Base-by-base conservation (phyloP, 2,113 vertebrate genomes). In the Ceyx cyanopectus region DNA sequence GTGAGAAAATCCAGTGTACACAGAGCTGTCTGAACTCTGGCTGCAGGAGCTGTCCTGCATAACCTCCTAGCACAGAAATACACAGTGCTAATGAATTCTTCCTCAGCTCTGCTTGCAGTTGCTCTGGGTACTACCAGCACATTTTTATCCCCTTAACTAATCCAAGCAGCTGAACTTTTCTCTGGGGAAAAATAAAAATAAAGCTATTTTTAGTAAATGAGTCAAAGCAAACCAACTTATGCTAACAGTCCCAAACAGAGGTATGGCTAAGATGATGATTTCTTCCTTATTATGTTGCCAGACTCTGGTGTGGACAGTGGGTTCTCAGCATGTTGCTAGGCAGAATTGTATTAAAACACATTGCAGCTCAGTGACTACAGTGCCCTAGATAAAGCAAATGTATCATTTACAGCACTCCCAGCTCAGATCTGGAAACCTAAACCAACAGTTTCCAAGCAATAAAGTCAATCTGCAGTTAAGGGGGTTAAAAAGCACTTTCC, bases 261-360 rank as follows among this genome's bases (percentile, higher is more conserved):
- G 70, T 92, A 89, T 51, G 80, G 78, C 69, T 93, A 70, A 89
- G 67, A 87, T 80, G 78, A 87, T 2, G 6, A 54, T 85, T 92
- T 60, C 51, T 76, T 83, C 65, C 81, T 89, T 79, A 24, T 54
- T 89, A 61, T 63, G 63, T 93, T 95, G 87, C 67, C 91, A 95
- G 56, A 40, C 54, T 94, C 67, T 79, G 0, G 0, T 66, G 63
- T 85, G 89, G 91, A 90, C 87, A 95, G 70, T 53, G 69, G 89
- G 72, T 94, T 87, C 92, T 93, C 63, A 80, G 32, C 3, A 7
- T 57, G 94, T 93, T 95, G 91, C 92, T 95, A 95, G 84, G 94
- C 91, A 93, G 85, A 92, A 91, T 43, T 89, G 74, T 87, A 90
- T 61, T 86, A 92, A 85, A 93, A 69, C 80, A 65, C 16, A 57